phyloP scores from a whole-genome alignment of 2,797 vertebrate species.

The Fistularia commersonii region DNA sequence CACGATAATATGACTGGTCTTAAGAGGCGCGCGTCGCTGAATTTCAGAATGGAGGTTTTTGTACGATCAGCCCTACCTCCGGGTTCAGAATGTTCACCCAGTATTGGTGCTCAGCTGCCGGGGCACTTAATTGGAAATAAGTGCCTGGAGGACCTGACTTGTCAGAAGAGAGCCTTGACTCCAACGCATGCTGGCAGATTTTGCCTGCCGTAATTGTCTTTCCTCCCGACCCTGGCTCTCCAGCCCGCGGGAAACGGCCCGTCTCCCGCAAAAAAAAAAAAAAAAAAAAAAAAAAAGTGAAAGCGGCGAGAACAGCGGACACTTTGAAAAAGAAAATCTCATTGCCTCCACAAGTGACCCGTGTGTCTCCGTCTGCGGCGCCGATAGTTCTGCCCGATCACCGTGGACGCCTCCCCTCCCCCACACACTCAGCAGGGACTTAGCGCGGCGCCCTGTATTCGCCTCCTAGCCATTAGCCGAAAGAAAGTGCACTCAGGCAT shows the following conservation, averaged over 20 bases:
- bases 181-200: not conserved
- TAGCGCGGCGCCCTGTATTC: conserved; percentile 15
- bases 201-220: not conserved
- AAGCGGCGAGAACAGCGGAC: not conserved
- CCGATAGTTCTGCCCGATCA: not conserved
- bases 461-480: conserved; percentile 28
- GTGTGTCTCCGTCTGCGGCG: not conserved
- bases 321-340: not conserved
- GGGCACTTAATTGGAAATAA: not conserved
- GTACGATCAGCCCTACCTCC: too few species aligned
- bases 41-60: too few species aligned
- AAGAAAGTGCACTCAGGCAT: conserved; percentile 39
- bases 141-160: not conserved
- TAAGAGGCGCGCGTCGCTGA: too few species aligned
- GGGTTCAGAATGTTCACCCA: too few species aligned
- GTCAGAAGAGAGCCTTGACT: not conserved
- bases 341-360: not conserved
- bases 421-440: conserved; percentile 15
- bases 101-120: too few species aligned
- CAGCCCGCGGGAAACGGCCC: too few species aligned
- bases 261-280: not conserved
- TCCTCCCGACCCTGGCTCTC: too few species aligned
- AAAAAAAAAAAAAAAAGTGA: not conserved
- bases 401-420: conserved; percentile 1
- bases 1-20: too few species aligned